A percentile compares a stretch with the other conserved stretches of the same genome.
These are phyloP conservation scores for Quiscalus mexicanus DNA, from an alignment of 2,113 vertebrate species.

Conservation along the genomic window DNA sequence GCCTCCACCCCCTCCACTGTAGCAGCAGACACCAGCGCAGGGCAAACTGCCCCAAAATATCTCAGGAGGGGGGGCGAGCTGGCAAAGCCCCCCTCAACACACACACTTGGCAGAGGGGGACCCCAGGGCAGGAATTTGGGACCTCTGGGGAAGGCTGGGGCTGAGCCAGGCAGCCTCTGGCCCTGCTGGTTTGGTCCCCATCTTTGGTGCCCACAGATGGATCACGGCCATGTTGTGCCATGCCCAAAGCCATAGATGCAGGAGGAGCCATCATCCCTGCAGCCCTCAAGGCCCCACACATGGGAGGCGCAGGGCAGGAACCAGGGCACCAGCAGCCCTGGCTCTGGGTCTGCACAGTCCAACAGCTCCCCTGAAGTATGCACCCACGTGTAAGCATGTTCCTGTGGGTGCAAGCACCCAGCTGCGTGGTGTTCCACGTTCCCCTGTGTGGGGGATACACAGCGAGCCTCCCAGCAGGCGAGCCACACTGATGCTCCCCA, in stretches of 20 bases:
- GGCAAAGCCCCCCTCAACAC: slow-evolving; percentile 42
- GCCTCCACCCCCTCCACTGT: slow-evolving; percentile 58
- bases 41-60: slow-evolving; percentile 51
- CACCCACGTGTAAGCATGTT: rapidly evolving
- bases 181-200: background rate
- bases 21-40: slow-evolving; percentile 68
- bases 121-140: background rate
- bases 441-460: background rate
- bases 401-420: background rate
- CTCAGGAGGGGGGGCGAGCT: slow-evolving; percentile 55
- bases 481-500: background rate
- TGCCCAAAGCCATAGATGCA: slow-evolving; percentile 54
- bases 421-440: rapidly evolving
- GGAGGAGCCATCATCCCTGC: background rate
- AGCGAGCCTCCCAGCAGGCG: background rate
- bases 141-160: background rate
- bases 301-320: background rate
- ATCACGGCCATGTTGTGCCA: rapidly evolving
- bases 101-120: background rate
- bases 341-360: background rate
- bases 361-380: background rate
- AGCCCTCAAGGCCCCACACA: background rate
- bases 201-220: background rate
- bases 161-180: background rate
- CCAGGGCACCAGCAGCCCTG: background rate